Conservation (phyloP, 2,797 vertebrate genomes). For the Hoplostethus mediterraneus region DNA sequence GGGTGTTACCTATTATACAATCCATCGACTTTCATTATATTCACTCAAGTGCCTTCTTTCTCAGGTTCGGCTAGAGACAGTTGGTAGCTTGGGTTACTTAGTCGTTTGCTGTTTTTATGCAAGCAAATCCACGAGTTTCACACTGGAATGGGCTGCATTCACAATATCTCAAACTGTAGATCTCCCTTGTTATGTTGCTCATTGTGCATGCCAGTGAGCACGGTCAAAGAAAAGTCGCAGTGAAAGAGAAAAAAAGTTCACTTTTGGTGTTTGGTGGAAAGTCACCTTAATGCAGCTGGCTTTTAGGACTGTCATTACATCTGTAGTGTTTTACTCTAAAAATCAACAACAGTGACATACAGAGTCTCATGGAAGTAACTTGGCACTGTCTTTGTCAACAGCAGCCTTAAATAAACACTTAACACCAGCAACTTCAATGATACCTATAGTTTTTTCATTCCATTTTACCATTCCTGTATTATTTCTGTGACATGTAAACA, state of each 20-base stretch:
- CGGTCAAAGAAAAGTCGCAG: neutral
- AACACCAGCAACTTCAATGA: conserved; percentile 14
- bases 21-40: neutral
- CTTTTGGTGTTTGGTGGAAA: conserved; percentile 14
- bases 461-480: neutral
- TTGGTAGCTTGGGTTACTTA: conserved; percentile 4
- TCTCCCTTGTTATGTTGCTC: conserved; percentile 8
- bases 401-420: conserved; percentile 25
- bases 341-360: no score
- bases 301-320: neutral
- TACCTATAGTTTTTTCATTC: conserved; percentile 14
- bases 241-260: neutral
- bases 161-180: conserved; percentile 8
- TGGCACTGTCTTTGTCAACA: neutral
- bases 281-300: neutral
- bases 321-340: neutral
- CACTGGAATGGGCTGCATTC: conserved; percentile 45
- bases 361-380: no score
- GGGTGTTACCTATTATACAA: neutral
- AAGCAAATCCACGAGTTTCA: conserved; percentile 34
- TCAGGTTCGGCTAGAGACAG: conserved; percentile 5
- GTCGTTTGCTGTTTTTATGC: conserved; percentile 21
- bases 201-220: conserved; percentile 13
- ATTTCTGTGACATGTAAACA: neutral
- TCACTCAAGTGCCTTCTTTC: conserved; percentile 14